Evolutionary conservation across 2,888 invertebrate genomes (phyloP).

Genomic region (Phorcus lineatus): DNA sequence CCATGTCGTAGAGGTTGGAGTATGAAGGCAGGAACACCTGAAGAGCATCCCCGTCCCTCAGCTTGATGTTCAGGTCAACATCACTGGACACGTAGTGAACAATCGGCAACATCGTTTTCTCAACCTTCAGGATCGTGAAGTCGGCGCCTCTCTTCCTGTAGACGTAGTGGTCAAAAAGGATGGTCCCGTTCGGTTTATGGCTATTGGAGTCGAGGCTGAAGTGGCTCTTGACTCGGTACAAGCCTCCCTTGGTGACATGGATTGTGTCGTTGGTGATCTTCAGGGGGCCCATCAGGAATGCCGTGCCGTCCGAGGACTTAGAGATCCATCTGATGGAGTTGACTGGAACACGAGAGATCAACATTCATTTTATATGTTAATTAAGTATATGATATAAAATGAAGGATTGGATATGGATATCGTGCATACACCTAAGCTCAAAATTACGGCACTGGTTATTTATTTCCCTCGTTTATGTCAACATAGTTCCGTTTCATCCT

Average conservation of each 20-base stretch:
- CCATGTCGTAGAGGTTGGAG: neutral
- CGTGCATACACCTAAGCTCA: no score
- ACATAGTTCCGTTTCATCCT: no score
- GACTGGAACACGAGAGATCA: neutral
- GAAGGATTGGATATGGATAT: no score
- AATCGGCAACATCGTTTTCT: neutral
- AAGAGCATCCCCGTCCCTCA: neutral
- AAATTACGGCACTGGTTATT: no score
- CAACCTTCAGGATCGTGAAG: neutral
- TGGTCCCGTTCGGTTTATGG: neutral
- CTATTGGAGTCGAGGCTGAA: conserved; percentile 14
- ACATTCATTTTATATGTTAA: no score
- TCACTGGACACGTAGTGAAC: neutral
- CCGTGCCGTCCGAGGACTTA: neutral
- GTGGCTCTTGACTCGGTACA: neutral
- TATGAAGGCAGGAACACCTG: neutral
- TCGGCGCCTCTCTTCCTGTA: neutral
- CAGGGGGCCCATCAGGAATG: neutral
- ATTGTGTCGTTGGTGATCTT: neutral
- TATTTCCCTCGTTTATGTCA: no score
- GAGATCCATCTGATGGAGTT: neutral
- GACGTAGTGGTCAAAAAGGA: neutral
- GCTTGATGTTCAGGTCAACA: neutral
- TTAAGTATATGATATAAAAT: no score
- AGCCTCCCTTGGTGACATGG: neutral